Evolutionary conservation across 2,113 vertebrate genomes (phyloP).

Genomic region (Cepphus grylle): DNA sequence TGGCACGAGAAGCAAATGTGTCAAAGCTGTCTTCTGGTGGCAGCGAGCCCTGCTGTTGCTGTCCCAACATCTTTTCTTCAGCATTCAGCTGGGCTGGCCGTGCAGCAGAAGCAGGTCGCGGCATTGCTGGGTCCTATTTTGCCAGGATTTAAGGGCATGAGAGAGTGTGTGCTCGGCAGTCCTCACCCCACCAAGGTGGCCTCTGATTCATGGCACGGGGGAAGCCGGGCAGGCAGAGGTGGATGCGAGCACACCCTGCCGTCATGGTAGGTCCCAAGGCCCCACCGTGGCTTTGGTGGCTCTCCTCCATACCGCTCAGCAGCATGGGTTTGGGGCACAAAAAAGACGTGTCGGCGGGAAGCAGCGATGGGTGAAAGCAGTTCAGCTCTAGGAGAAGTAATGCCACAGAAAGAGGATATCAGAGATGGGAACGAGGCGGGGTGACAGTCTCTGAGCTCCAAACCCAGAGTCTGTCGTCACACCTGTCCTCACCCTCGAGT

Average conservation of each 20-base stretch:
- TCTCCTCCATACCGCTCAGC: neutral
- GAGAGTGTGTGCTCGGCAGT: fast-evolving
- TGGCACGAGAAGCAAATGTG: neutral
- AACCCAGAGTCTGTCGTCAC: neutral
- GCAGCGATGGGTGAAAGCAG: neutral
- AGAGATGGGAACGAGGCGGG: neutral
- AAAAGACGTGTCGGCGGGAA: fast-evolving
- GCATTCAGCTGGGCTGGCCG: neutral
- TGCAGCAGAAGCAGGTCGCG: neutral
- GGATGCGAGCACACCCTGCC: fast-evolving
- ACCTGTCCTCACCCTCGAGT: fast-evolving
- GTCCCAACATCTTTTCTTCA: neutral
- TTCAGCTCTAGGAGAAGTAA: neutral
- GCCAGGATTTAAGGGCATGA: neutral
- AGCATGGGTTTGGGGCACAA: neutral
- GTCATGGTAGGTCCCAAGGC: fast-evolving
- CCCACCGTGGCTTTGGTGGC: neutral
- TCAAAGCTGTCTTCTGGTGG: neutral
- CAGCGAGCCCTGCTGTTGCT: neutral
- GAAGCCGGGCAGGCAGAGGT: neutral
- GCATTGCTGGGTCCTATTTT: neutral
- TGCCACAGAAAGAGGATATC: neutral
- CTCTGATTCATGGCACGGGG: fast-evolving
- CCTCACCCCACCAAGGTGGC: neutral
- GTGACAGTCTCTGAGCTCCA: neutral